Percentiles rank a stretch among this genome's conserved stretches.
Evolutionary conservation across 2,797 vertebrate genomes (phyloP).

Genomic region (Percopsis omiscomaycus): DNA sequence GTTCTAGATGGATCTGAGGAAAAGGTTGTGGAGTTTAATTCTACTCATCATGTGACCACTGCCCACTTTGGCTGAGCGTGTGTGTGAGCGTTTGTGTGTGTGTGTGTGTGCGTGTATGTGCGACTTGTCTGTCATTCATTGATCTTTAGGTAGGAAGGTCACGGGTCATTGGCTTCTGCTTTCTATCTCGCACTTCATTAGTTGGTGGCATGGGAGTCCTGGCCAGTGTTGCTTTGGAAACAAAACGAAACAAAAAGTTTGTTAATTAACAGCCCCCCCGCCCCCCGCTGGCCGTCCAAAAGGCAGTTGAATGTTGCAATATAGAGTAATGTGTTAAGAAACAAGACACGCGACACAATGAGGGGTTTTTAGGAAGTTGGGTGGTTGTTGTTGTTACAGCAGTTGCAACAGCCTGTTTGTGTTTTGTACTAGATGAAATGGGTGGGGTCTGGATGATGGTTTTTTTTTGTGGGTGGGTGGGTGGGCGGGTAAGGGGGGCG

Average conservation of each 20-base stretch:
- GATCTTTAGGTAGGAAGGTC: slow-evolving; percentile 15
- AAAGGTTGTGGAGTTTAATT: slow-evolving; percentile 42
- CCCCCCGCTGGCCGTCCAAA: too few species aligned
- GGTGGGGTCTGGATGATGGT: slow-evolving; percentile 24
- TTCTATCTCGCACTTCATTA: slow-evolving; percentile 20
- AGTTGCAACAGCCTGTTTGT: slow-evolving; percentile 36
- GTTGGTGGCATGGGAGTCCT: too few species aligned
- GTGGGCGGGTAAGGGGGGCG: background rate
- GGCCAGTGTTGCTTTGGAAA: too few species aligned
- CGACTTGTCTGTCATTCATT: slow-evolving; percentile 5
- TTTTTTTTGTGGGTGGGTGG: too few species aligned
- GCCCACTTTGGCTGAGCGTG: slow-evolving; percentile 15
- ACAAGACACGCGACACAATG: background rate
- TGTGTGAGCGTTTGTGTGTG: background rate
- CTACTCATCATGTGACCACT: slow-evolving; percentile 49
- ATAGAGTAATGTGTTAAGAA: slow-evolving; percentile 31
- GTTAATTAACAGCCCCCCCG: too few species aligned
- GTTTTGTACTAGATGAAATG: slow-evolving; percentile 46
- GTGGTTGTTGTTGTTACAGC: slow-evolving; percentile 24
- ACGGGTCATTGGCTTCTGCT: slow-evolving; percentile 31
- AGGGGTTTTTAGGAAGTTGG: slow-evolving; percentile 38
- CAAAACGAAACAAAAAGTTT: too few species aligned
- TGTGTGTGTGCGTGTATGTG: background rate
- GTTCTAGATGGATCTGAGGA: slow-evolving; percentile 26
- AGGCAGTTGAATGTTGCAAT: slow-evolving; percentile 64